These are phyloP conservation scores for Oreonectes daqikongensis DNA, from an alignment of 2,797 vertebrate genomes.

Conservation along the genomic window DNA sequence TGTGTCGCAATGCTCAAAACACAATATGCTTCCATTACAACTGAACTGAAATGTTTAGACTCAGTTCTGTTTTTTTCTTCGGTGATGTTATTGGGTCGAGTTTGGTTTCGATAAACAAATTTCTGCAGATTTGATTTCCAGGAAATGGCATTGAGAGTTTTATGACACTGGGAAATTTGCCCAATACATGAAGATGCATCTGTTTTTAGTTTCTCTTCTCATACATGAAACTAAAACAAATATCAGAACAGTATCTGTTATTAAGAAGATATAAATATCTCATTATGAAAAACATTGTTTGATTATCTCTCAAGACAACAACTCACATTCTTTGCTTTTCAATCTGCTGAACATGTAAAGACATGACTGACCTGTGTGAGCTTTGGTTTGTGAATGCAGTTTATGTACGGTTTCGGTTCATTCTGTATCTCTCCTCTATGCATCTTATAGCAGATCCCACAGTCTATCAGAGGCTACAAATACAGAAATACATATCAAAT, in stretches of 20 bases:
- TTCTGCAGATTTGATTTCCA: not conserved
- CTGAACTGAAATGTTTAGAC: too few relatives aligned
- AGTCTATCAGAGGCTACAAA: slow-evolving; percentile 69
- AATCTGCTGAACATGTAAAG: not conserved
- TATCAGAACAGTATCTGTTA: not conserved
- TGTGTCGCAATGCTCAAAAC: not conserved
- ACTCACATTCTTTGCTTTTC: not conserved
- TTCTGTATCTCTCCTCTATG: slow-evolving; percentile 62
- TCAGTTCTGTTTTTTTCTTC: too few relatives aligned
- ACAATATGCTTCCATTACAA: not conserved
- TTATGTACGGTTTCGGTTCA: slow-evolving; percentile 70
- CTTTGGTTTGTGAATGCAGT: slow-evolving; percentile 62
- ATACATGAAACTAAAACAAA: not conserved
- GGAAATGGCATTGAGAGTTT: not conserved
- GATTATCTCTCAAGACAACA: not conserved
- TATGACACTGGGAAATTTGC: not conserved
- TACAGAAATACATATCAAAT: too few relatives aligned
- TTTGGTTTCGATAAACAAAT: not conserved
- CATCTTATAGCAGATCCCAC: slow-evolving; percentile 74
- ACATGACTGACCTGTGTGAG: slow-evolving; percentile 36
- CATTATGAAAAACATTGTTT: not conserved
- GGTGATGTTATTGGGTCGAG: not conserved
- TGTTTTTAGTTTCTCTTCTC: not conserved
- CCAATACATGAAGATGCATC: not conserved
- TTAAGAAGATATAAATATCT: not conserved